Conservation (phyloP, 2,113 vertebrate genomes). For the Romanogobio albipinnatus region DNA sequence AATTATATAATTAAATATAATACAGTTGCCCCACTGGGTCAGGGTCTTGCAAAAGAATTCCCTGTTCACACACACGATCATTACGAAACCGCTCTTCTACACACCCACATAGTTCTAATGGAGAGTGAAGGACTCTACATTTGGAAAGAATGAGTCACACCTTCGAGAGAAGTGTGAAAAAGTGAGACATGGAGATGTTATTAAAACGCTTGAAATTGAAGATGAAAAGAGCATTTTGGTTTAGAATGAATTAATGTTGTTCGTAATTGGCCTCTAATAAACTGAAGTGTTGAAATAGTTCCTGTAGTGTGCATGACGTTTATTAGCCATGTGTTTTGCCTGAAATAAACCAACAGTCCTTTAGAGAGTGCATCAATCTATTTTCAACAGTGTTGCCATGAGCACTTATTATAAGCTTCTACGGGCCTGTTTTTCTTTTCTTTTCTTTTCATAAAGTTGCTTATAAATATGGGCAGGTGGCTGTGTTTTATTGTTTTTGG, state of each 20-base stretch:
- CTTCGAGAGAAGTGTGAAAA: slow-evolving; percentile 19
- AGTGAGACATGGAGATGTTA: background rate
- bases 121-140: slow-evolving; percentile 39
- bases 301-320: background rate
- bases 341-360: slow-evolving; percentile 13
- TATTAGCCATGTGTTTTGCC: slow-evolving; percentile 20
- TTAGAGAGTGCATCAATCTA: background rate
- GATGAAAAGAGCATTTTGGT: slow-evolving; percentile 8
- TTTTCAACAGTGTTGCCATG: background rate
- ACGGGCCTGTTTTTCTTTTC: background rate
- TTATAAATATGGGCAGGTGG: background rate
- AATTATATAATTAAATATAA: slow-evolving; percentile 42
- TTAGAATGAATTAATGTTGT: background rate
- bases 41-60: slow-evolving; percentile 32
- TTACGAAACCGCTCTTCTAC: slow-evolving; percentile 45
- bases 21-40: slow-evolving; percentile 35
- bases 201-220: background rate
- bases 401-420: background rate
- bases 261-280: background rate
- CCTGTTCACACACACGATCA: slow-evolving; percentile 20
- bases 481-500: background rate
- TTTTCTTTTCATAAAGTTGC: background rate
- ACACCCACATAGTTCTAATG: slow-evolving; percentile 39
- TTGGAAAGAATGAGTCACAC: slow-evolving; percentile 46
- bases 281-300: background rate